Percentiles rank a stretch among this genome's conserved stretches.
Conservation (phyloP, 2,797 vertebrate genomes). For the Lacerta agilis region DNA sequence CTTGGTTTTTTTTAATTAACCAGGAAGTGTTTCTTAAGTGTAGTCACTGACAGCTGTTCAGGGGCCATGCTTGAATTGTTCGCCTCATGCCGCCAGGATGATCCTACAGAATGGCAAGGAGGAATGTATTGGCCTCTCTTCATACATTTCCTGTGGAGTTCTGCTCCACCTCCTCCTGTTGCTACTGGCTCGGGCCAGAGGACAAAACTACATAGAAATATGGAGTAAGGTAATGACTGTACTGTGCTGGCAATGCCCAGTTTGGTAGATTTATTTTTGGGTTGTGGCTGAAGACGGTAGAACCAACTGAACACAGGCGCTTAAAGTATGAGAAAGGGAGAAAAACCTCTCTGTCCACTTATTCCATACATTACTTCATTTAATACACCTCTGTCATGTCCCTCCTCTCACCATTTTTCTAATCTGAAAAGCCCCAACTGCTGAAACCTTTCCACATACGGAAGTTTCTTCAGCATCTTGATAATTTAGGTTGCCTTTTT, state of each 20-base stretch:
- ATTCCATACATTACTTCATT: background rate
- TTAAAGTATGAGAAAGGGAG: background rate
- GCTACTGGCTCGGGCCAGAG: background rate
- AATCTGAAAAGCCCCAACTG: background rate
- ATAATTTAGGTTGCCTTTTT: too few species aligned
- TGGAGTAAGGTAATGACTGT: background rate
- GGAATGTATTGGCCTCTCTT: background rate
- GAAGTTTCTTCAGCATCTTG: background rate
- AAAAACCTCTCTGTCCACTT: background rate
- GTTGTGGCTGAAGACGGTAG: background rate
- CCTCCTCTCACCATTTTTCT: background rate
- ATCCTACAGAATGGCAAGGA: background rate
- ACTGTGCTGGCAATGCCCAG: background rate
- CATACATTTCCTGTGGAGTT: background rate
- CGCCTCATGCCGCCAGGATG: background rate
- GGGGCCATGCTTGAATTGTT: background rate
- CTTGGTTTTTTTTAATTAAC: background rate
- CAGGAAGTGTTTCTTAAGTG: background rate
- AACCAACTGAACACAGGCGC: background rate
- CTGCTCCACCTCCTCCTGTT: too few species aligned
- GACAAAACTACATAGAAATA: background rate
- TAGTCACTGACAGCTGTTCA: background rate
- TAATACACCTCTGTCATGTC: background rate
- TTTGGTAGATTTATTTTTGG: background rate
- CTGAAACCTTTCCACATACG: too few species aligned